Evolutionary conservation across 2,113 vertebrate species (phyloP).

Genomic region (Xenopus borealis): DNA sequence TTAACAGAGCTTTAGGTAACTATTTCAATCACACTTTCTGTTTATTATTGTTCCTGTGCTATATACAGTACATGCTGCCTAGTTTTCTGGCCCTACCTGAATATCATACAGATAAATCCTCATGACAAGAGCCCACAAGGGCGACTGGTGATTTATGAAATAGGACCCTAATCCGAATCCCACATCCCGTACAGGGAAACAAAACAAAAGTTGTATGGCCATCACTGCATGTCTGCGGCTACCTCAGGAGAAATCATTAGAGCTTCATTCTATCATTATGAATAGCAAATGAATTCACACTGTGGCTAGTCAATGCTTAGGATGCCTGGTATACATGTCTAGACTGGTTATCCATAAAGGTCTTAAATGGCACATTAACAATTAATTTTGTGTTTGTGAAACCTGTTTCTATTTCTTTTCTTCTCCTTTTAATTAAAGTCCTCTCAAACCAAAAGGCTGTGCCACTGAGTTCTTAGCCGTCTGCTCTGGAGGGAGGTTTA

Average conservation of each 20-base stretch:
- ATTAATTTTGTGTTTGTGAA: conserved; percentile 9
- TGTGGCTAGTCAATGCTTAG: conserved; percentile 30
- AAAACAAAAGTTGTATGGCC: conserved; percentile 13
- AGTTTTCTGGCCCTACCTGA: neutral
- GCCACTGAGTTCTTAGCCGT: no score
- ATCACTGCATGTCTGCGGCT: conserved; percentile 31
- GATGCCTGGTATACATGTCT: conserved; percentile 18
- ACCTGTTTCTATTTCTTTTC: no score
- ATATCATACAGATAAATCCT: neutral
- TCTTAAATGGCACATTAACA: conserved; percentile 16
- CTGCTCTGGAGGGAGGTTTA: no score
- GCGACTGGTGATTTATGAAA: neutral
- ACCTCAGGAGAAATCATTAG: conserved; percentile 34
- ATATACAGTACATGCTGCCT: no score
- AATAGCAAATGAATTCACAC: conserved; percentile 41
- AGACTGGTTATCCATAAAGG: conserved; percentile 4
- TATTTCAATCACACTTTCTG: no score
- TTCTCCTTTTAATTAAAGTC: neutral
- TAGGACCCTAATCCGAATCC: conserved; percentile 10
- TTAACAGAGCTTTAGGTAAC: no score
- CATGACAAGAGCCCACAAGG: neutral
- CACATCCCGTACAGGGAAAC: conserved; percentile 39
- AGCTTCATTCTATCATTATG: conserved; percentile 33
- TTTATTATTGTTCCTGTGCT: no score
- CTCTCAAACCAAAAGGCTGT: neutral